Conservation (phyloP, 2,888 invertebrate genomes). For the Euphydryas editha region DNA sequence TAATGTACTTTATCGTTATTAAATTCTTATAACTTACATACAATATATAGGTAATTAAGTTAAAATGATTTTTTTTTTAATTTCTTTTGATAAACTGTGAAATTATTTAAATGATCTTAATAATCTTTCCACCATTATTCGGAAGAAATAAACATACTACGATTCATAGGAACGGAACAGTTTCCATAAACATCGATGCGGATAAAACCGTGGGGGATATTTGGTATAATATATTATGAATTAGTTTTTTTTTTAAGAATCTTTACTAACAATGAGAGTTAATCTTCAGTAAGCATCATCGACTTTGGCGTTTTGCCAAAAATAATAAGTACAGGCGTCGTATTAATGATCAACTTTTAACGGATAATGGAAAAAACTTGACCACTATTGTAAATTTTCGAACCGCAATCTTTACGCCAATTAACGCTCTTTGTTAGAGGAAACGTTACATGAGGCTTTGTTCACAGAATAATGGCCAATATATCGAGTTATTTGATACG, state of each 20-base stretch:
- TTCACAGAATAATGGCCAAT: conserved; percentile 5
- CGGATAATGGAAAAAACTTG: conserved; percentile 6
- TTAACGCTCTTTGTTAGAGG: conserved; percentile 18
- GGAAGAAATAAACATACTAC: too few relatives aligned
- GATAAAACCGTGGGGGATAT: neutral
- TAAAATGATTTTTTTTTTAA: too few relatives aligned
- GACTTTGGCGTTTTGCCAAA: neutral
- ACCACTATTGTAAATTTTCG: conserved; percentile 15
- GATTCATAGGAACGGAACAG: too few relatives aligned
- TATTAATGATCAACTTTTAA: conserved; percentile 2
- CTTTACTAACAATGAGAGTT: neutral
- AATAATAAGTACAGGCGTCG: neutral
- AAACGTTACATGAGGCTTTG: conserved; percentile 16
- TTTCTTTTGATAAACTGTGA: too few relatives aligned
- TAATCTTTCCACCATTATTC: too few relatives aligned
- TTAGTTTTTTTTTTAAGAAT: neutral
- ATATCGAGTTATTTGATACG: conserved; percentile 6
- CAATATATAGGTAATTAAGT: too few relatives aligned
- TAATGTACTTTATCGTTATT: neutral
- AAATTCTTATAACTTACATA: conserved; percentile 2
- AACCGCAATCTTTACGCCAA: conserved; percentile 24
- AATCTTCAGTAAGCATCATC: neutral
- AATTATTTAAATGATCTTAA: too few relatives aligned
- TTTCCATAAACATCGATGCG: neutral
- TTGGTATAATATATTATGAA: neutral